Percentiles rank a stretch among this genome's conserved stretches.
Evolutionary conservation across 2,113 vertebrate genomes (phyloP).

Genomic region (Chionodraco myersi): DNA sequence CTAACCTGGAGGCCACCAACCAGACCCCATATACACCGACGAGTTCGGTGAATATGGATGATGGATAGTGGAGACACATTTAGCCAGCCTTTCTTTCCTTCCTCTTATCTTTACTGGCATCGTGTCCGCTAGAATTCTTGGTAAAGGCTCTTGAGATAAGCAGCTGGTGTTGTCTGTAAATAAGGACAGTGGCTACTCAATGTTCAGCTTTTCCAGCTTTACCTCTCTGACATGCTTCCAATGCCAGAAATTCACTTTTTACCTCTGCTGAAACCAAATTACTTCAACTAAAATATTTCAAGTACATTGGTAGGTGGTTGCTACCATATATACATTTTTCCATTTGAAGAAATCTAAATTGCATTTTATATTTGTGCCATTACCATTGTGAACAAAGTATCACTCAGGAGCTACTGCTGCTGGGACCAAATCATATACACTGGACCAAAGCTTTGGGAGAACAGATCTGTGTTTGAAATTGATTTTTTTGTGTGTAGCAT

Average conservation of each 20-base stretch:
- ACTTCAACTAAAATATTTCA: not conserved
- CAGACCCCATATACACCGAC: slow-evolving; percentile 22
- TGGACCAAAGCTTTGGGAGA: slow-evolving; percentile 1
- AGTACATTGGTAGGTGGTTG: not conserved
- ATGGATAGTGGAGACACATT: not conserved
- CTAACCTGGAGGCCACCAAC: not conserved
- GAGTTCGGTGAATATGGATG: slow-evolving; percentile 4
- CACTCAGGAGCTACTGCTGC: not conserved
- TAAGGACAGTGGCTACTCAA: slow-evolving; percentile 29
- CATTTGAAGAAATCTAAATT: not conserved
- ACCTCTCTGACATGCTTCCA: slow-evolving; percentile 9
- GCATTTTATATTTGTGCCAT: not conserved
- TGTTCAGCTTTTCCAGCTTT: slow-evolving; percentile 38
- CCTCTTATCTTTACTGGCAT: slow-evolving; percentile 1
- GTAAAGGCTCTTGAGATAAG: slow-evolving; percentile 31
- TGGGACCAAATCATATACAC: not conserved
- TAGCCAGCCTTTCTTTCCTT: not conserved
- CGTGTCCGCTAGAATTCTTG: not conserved
- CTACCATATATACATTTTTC: not conserved
- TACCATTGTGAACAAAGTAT: not conserved
- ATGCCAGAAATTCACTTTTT: slow-evolving; percentile 39
- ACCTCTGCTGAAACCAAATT: slow-evolving; percentile 21
- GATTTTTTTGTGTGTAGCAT: not conserved
- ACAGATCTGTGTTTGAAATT: not conserved
- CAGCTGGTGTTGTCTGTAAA: slow-evolving; percentile 71